A percentile compares a stretch with the other conserved stretches of the same genome.
These are phyloP conservation scores for Wasmannia auropunctata DNA, from an alignment of 1,140 invertebrate species.

Conservation along the genomic window DNA sequence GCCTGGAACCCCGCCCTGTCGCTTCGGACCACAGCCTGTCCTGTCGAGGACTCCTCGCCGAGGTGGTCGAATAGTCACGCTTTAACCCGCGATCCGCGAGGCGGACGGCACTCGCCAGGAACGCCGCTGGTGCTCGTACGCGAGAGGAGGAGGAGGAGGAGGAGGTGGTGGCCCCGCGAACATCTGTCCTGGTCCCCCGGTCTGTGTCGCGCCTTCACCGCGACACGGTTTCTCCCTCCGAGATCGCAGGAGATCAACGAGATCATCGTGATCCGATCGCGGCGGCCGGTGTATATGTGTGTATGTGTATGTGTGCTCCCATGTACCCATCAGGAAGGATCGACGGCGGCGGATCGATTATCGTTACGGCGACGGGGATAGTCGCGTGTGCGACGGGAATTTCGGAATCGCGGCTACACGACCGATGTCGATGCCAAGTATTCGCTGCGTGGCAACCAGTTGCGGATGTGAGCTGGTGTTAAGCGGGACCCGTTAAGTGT, in stretches of 20 bases:
- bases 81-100: conserved; percentile 81
- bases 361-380: not conserved
- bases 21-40: conserved; percentile 70
- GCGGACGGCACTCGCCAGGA: conserved; percentile 74
- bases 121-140: conserved; percentile 62
- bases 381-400: conserved; percentile 31
- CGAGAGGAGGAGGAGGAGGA: not conserved
- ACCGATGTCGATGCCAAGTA: conserved; percentile 1
- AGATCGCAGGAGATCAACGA: conserved; percentile 28
- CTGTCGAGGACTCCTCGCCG: conserved; percentile 78
- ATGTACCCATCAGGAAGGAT: conserved; percentile 28
- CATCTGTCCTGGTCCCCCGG: conserved; percentile 22
- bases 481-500: not conserved
- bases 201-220: conserved; percentile 3
- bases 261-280: conserved; percentile 9
- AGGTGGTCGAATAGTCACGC: conserved; percentile 81
- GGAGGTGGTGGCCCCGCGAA: conserved; percentile 8
- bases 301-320: conserved; percentile 2
- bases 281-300: conserved; percentile 22
- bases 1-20: conserved; percentile 82
- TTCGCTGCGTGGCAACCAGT: conserved; percentile 35
- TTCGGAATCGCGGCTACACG: conserved; percentile 19
- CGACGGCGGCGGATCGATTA: conserved; percentile 58
- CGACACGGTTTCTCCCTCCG: not conserved
- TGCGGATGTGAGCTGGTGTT: conserved; percentile 18